Conservation (phyloP, 2,888 invertebrate species). For the Pachycephus smyrnensis region DNA sequence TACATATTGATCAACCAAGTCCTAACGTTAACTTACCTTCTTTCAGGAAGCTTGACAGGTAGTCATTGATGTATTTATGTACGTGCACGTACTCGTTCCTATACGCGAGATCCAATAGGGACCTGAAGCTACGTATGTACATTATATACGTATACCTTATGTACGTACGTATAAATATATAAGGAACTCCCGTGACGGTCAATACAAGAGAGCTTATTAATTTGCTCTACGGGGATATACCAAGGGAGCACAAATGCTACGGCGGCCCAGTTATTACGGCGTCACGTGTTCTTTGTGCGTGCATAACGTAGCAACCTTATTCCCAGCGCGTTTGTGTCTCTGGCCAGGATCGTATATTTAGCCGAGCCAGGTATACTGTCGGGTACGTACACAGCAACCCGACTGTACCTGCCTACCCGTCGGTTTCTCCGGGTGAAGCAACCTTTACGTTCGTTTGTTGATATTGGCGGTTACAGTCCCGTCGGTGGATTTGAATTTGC, state of each 20-base stretch:
- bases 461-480: background rate
- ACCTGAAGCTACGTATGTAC: background rate
- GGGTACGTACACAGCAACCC: background rate
- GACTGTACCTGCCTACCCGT: background rate
- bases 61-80: constrained; percentile 2
- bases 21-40: background rate
- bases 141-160: background rate
- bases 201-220: constrained; percentile 4
- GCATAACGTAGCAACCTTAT: background rate
- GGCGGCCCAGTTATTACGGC: background rate
- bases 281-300: background rate
- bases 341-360: background rate
- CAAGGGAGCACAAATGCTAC: background rate
- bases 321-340: background rate
- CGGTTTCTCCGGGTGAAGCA: background rate
- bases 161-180: background rate
- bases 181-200: constrained; percentile 4
- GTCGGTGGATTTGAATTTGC: background rate
- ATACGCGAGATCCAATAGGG: background rate
- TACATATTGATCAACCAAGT: background rate
- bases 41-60: background rate
- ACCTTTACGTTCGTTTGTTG: background rate
- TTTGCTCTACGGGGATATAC: background rate
- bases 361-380: background rate
- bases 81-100: constrained; percentile 6